phyloP scores from a whole-genome alignment of 2,797 vertebrate genomes.

The Pteropus rufus region DNA sequence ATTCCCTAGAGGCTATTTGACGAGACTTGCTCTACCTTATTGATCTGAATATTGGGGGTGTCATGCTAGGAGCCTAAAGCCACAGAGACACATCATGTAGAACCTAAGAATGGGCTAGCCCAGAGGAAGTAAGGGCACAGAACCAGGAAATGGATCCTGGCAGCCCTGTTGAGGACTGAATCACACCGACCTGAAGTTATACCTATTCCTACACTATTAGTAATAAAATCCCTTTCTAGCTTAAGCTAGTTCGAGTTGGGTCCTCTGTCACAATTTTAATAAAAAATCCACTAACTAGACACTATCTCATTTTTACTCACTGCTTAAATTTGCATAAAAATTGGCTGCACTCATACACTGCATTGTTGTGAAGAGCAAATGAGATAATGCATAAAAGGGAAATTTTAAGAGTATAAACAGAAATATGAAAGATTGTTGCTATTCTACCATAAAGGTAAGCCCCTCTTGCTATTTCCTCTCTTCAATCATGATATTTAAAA shows the following conservation, averaged over 20 bases:
- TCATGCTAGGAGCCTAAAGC: not conserved
- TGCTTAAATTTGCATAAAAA: slow-evolving; percentile 18
- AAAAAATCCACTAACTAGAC: not conserved
- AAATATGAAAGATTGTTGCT: not conserved
- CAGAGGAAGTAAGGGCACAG: not conserved
- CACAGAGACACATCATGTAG: not conserved
- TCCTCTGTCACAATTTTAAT: not conserved
- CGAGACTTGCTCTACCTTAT: not conserved
- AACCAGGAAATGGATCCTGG: not conserved
- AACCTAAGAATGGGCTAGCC: not conserved
- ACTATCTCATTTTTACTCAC: not conserved
- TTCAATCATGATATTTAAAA: slow-evolving; percentile 4
- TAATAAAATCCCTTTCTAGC: not conserved
- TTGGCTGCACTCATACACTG: not conserved
- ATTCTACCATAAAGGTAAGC: not conserved
- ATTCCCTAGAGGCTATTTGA: not conserved
- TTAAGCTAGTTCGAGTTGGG: not conserved
- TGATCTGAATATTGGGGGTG: not conserved
- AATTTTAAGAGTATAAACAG: slow-evolving; percentile 25
- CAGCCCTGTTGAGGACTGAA: not conserved
- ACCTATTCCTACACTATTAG: not conserved
- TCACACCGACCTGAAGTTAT: not conserved
- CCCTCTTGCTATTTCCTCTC: not conserved
- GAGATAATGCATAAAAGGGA: not conserved
- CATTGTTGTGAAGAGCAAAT: not conserved